These are phyloP conservation scores for Crotalus helleri DNA, from an alignment of 2,113 vertebrate genomes.

Conservation along the genomic window DNA sequence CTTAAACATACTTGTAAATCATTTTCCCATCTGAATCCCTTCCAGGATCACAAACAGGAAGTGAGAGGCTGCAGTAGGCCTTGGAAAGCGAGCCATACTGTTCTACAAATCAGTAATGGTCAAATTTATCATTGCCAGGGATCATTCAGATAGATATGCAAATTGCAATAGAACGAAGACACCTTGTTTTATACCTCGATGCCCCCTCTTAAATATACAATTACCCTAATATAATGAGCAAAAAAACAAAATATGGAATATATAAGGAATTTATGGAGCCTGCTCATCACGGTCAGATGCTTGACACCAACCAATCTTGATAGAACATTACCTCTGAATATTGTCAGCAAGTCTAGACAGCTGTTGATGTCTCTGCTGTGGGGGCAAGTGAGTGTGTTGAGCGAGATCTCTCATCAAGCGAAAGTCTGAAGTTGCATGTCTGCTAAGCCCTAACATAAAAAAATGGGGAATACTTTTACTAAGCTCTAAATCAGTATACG, in stretches of 20 bases:
- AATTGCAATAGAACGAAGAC: not conserved
- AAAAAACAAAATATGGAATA: not conserved
- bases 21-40: not conserved
- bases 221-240: not conserved
- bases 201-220: not conserved
- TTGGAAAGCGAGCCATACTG: not conserved
- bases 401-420: constrained; percentile 63
- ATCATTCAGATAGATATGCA: not conserved
- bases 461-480: not conserved
- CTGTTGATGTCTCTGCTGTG: constrained; percentile 54
- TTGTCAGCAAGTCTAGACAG: constrained; percentile 56
- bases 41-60: not conserved
- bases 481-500: not conserved
- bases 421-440: constrained; percentile 53
- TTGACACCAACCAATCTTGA: not conserved
- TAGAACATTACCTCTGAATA: constrained; percentile 62
- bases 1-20: not conserved
- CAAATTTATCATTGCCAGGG: not conserved
- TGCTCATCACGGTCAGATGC: not conserved
- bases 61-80: not conserved
- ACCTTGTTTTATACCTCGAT: not conserved
- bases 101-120: not conserved
- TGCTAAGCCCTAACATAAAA: constrained; percentile 51
- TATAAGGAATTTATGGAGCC: not conserved
- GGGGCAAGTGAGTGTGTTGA: constrained; percentile 51